Base-by-base conservation (phyloP, 2,797 vertebrate species). In the Eleutherodactylus coqui region DNA sequence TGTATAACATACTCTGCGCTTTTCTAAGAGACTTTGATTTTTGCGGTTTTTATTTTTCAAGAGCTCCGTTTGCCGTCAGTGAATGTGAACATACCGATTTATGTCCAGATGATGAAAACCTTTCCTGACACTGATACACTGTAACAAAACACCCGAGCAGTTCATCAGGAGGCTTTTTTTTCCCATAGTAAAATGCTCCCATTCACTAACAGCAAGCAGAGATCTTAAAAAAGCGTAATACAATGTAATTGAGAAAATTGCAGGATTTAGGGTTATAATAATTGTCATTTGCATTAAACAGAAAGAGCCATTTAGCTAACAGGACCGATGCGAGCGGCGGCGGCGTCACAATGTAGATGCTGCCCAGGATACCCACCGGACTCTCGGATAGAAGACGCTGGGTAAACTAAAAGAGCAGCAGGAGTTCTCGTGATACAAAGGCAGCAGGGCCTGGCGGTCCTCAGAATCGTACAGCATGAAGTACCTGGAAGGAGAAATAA, bases 401-500 rank as follows among this genome's bases (percentile, higher is more conserved):
- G 79, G 85, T 11, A 82, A 24, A 43, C 79, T 75, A 10, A 86
- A 75, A 0, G 85, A 86, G 19, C 78, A 86, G 45, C 58, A 81
- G 24, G 41, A 8, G n/a, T 86, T 29, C 41, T 86, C 85, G 19
- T 86, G 85, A 13, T 86, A 86, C 10, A 86, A 24, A 0, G 78
- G 69, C 9, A 86, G 79, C 1, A 86, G 79, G 21, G 43, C 9
- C 24, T 53, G 60, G 32, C 85, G 85, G 0, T 49, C 19, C 10
- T 2, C 58, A n/a, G 85, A 86, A 69, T 86, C 85, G 34, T 86
- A 86, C n/a, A 64, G 14, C 0, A 43, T 41, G 21, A 82, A 86
- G 73, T 36, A 86, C n/a, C 85, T 86, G 34, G 16, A 75, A 45
- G 5, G 41, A 51, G 58, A 14, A 51, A 36, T 2, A 14, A 83